Percentiles rank a stretch among this genome's conserved stretches.
Evolutionary conservation across 1,140 invertebrate species (phyloP).

Genomic region (Rhopalosiphum maidis): DNA sequence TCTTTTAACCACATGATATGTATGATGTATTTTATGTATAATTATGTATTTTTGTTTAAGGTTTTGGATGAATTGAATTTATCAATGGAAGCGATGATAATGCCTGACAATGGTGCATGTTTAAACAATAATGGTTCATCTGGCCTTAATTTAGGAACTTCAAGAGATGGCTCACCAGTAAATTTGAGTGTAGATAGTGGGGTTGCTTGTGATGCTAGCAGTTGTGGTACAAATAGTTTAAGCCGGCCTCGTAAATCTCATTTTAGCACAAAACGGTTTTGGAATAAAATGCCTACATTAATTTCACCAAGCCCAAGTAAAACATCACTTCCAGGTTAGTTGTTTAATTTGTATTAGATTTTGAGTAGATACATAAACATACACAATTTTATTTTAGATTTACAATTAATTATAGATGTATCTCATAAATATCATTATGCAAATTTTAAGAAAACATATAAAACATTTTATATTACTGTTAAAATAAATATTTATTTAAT

Average conservation of each 20-base stretch:
- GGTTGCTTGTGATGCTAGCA: slow-evolving; percentile 74
- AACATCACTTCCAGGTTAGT: slow-evolving; percentile 69
- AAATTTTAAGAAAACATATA: neutral
- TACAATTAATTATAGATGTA: neutral
- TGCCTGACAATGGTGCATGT: slow-evolving; percentile 66
- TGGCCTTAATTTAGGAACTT: slow-evolving; percentile 41
- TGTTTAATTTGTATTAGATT: slow-evolving; percentile 44
- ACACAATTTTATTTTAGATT: neutral
- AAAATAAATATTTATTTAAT: neutral
- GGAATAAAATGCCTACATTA: slow-evolving; percentile 78
- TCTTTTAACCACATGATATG: neutral
- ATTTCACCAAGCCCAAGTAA: slow-evolving; percentile 73
- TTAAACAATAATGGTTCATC: slow-evolving; percentile 53
- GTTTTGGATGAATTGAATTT: slow-evolving; percentile 85
- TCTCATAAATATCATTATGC: neutral
- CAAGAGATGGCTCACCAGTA: slow-evolving; percentile 69
- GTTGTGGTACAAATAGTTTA: slow-evolving; percentile 74
- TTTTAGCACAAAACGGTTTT: slow-evolving; percentile 62
- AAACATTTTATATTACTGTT: neutral
- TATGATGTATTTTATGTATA: neutral
- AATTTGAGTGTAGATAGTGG: slow-evolving; percentile 79
- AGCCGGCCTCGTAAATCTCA: slow-evolving; percentile 58
- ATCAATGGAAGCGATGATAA: slow-evolving; percentile 86
- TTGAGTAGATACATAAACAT: too few relatives aligned
- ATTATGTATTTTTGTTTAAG: slow-evolving; percentile 62